Evolutionary conservation across 2,113 vertebrate genomes (phyloP), one percentile per base, ranked within the genome.

Genomic region (Phodopus roborovskii): DNA sequence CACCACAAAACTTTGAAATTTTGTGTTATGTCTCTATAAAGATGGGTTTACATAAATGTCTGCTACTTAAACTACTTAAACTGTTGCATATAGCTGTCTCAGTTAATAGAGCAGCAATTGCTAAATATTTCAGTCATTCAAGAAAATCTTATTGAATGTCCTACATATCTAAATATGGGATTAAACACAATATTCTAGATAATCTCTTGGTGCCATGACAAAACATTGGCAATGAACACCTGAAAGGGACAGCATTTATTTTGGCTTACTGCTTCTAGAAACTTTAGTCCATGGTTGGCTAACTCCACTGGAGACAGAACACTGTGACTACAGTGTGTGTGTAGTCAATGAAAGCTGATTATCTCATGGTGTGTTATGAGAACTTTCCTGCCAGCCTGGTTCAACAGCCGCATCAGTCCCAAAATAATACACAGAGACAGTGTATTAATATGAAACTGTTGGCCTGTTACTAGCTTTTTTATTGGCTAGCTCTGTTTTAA

Each of bases 1-100:
- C 90, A 81, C 87, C 30, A 84, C 66, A 84, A 97, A 13, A 7
- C 12, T 94, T 96, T 77, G 74, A 48, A 64, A 90, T 87, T 87
- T 2, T 9, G 42, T 66, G 83, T 94, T 85, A 84, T 64, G 12
- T 94, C 68, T 92, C 70, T 73, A 7, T 71, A 87, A 74, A 90
- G 24, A 30, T 81, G 33, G 8, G 22, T 53, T 74, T 48, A 28
- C 28, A n/a, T 48, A 66, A 81, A 24, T 81, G 11, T 26, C 36
- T 58, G 15, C 28, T 81, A 62, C 48, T 17, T 70, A 70, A 60
- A 36, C 50, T 70, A 50, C 22, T 16, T 0, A 75, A 22, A n/a
- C 10, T 77, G 7, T 53, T 30, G 28, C 28, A 28, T 33, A 60
- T 16, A 9, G n/a, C 30, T 39, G 0, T 50, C n/a, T 53, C 24